These are phyloP conservation scores for Sarcophaga caerulescens DNA, from an alignment of 2,888 invertebrate species.

Conservation along the genomic window DNA sequence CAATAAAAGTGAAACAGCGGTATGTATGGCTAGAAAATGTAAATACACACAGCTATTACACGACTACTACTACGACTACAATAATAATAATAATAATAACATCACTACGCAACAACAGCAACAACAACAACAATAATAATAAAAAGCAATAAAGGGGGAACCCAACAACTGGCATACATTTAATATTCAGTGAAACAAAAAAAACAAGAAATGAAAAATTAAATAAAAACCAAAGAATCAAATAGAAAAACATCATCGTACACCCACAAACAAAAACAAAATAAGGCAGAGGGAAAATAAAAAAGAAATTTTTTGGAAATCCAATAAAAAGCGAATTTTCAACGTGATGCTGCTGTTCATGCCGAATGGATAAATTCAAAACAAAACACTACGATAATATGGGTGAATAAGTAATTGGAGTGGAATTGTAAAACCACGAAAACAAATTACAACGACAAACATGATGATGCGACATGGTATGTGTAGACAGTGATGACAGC, in stretches of 20 bases:
- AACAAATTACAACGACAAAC: slow-evolving; percentile 32
- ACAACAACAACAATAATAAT: not conserved
- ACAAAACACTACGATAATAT: not conserved
- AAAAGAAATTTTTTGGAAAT: slow-evolving; percentile 22
- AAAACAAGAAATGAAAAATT: slow-evolving; percentile 3
- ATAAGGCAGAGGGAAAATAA: not conserved
- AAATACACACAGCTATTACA: slow-evolving; percentile 50
- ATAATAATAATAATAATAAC: not conserved
- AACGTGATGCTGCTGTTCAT: slow-evolving; percentile 59
- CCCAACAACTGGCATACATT: not conserved
- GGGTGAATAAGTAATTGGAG: slow-evolving; percentile 42
- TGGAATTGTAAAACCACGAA: slow-evolving; percentile 51
- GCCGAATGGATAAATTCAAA: slow-evolving; percentile 52
- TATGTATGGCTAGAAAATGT: slow-evolving; percentile 61
- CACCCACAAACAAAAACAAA: not conserved
- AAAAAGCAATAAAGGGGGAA: too few relatives aligned
- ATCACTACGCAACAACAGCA: not conserved
- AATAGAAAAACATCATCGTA: not conserved
- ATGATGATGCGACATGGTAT: not conserved
- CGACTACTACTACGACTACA: not conserved
- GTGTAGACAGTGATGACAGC: not conserved
- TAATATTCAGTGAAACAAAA: not conserved
- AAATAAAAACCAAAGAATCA: slow-evolving; percentile 11
- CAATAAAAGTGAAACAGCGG: slow-evolving; percentile 58
- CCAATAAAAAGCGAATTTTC: slow-evolving; percentile 43